Evolutionary conservation across 2,888 invertebrate species (phyloP).

Genomic region (Germaria angustata): DNA sequence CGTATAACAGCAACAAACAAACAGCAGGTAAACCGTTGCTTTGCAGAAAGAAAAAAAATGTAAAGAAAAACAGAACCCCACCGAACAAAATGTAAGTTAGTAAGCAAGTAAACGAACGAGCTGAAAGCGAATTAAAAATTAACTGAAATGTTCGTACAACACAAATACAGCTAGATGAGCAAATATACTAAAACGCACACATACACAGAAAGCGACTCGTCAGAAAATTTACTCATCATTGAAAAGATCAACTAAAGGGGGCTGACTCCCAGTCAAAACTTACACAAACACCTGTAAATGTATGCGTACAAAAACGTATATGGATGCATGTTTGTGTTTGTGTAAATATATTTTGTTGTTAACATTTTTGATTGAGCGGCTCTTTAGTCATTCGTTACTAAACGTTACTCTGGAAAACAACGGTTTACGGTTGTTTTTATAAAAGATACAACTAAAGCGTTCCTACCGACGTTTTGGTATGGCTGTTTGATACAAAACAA

Average conservation of each 20-base stretch:
- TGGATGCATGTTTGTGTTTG: background rate
- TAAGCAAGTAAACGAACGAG: conserved; percentile 60
- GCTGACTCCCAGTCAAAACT: conserved; percentile 15
- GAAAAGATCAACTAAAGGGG: conserved; percentile 31
- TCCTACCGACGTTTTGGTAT: conserved; percentile 51
- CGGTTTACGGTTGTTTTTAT: conserved; percentile 64
- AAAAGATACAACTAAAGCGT: conserved; percentile 58
- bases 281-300: conserved; percentile 11
- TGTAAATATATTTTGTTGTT: conserved; percentile 23
- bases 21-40: conserved; percentile 70
- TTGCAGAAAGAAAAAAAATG: conserved; percentile 68
- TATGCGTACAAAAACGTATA: background rate
- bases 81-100: conserved; percentile 63
- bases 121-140: conserved; percentile 69
- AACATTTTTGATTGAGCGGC: conserved; percentile 49
- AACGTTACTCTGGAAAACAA: conserved; percentile 63
- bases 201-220: background rate
- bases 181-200: conserved; percentile 21
- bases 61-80: conserved; percentile 40
- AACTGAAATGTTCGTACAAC: conserved; percentile 30
- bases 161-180: conserved; percentile 37
- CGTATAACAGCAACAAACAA: conserved; percentile 17
- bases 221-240: conserved; percentile 40
- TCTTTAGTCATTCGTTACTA: conserved; percentile 63
- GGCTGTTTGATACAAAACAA: conserved; percentile 37